These are phyloP conservation scores for Fistularia commersonii DNA, from an alignment of 2,797 vertebrate species.

Conservation along the genomic window DNA sequence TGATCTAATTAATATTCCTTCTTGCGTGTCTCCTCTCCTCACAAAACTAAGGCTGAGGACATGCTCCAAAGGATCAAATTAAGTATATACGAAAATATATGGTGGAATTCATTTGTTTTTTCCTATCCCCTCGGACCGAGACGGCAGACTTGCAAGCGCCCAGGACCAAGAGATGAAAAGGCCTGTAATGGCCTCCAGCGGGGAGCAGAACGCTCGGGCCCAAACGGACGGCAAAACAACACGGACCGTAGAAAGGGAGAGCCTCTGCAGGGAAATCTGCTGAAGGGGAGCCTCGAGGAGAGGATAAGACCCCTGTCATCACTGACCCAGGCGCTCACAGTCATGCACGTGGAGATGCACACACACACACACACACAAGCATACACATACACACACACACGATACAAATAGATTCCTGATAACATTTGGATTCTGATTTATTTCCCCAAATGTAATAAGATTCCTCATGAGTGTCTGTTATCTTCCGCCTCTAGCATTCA, in stretches of 20 bases:
- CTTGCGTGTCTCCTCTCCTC: background rate
- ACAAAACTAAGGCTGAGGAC: background rate
- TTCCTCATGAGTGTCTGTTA: background rate
- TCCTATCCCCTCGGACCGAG: slow-evolving; percentile 2
- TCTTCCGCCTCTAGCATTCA: background rate
- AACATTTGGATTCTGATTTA: background rate
- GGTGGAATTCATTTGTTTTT: slow-evolving; percentile 8
- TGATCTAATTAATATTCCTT: slow-evolving; percentile 24
- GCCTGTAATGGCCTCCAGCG: slow-evolving; percentile 30
- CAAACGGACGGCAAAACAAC: slow-evolving; percentile 40
- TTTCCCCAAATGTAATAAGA: background rate
- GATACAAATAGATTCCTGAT: no score
- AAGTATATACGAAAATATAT: no score
- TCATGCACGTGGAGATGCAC: slow-evolving; percentile 9
- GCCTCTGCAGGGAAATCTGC: slow-evolving; percentile 58
- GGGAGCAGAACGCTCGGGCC: slow-evolving; percentile 30
- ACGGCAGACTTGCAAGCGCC: slow-evolving; percentile 14
- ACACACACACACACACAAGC: slow-evolving; percentile 7
- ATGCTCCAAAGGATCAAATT: slow-evolving; percentile 17
- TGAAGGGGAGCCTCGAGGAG: slow-evolving; percentile 27
- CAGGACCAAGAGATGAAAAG: slow-evolving; percentile 26
- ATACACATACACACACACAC: slow-evolving; percentile 2
- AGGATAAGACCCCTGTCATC: slow-evolving; percentile 35
- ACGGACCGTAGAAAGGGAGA: slow-evolving; percentile 24
- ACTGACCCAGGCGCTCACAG: slow-evolving; percentile 20